Evolutionary conservation across 2,797 vertebrate genomes (phyloP).

Genomic region (Ctenopoma multispine): DNA sequence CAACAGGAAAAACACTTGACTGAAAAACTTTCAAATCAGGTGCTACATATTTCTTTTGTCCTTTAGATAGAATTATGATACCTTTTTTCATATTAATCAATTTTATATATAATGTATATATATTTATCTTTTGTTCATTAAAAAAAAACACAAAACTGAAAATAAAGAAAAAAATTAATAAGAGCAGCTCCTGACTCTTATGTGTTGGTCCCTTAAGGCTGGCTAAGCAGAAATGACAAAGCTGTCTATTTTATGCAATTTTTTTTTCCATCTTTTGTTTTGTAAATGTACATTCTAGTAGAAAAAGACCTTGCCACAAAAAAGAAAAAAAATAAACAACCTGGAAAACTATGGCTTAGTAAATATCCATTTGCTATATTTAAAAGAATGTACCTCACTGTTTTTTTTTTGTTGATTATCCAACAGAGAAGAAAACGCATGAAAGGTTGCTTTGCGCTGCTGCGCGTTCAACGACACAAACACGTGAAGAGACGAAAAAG

Average conservation of each 20-base stretch:
- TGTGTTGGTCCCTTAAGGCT: conserved; percentile 87
- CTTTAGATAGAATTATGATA: conserved; percentile 65
- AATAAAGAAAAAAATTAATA: conserved; percentile 39
- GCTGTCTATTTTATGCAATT: conserved; percentile 37
- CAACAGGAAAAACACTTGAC: conserved; percentile 50
- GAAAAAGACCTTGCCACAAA: conserved; percentile 76
- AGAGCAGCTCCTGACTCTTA: conserved; percentile 69
- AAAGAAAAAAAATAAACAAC: conserved; percentile 49
- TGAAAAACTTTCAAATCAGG: conserved; percentile 63
- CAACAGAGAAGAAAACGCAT: conserved; percentile 56
- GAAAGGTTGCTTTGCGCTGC: conserved; percentile 36
- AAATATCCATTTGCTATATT: conserved; percentile 82
- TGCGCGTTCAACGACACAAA: conserved; percentile 13
- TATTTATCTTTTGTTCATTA: conserved; percentile 12
- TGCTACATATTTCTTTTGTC: conserved; percentile 76
- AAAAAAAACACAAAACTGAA: conserved; percentile 37
- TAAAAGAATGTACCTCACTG: conserved; percentile 73
- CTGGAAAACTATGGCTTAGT: conserved; percentile 86
- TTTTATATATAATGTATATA: conserved; percentile 36
- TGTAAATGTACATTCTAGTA: conserved; percentile 81
- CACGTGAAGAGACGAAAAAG: conserved; percentile 15
- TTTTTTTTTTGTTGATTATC: conserved; percentile 65
- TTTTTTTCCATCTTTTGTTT: conserved; percentile 53
- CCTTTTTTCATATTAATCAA: conserved; percentile 57
- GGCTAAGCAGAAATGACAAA: conserved; percentile 77